Conservation (phyloP, 2,888 invertebrate genomes). For the Hyppa rectilinea region DNA sequence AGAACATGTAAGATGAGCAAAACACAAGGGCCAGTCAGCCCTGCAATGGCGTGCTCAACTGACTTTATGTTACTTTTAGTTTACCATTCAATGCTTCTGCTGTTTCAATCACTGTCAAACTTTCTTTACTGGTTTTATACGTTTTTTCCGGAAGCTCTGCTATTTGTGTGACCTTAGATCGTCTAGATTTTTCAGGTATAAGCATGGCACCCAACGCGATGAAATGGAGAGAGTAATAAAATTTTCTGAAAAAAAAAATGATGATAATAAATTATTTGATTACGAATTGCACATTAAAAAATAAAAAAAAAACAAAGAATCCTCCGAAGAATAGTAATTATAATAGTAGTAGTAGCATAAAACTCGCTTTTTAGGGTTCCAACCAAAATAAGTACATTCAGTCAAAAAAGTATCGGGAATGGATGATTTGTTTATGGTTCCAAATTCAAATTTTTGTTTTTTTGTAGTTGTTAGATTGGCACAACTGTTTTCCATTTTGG, state of each 20-base stretch:
- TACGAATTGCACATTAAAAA: background rate
- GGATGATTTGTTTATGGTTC: too few relatives aligned
- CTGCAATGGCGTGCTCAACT: background rate
- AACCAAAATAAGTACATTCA: too few relatives aligned
- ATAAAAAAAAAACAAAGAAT: background rate
- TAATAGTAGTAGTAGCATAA: too few relatives aligned
- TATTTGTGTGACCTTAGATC: conserved; percentile 54
- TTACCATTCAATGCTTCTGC: conserved; percentile 80
- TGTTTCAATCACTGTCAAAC: conserved; percentile 57
- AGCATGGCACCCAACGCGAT: conserved; percentile 86
- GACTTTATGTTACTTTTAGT: conserved; percentile 71
- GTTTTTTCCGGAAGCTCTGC: conserved; percentile 70
- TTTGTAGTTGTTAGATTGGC: too few relatives aligned
- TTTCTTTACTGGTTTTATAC: conserved; percentile 67
- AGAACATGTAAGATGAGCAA: conserved; percentile 6
- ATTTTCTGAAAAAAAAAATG: conserved; percentile 86
- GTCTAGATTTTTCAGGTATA: conserved; percentile 76
- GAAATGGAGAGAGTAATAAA: conserved; percentile 89
- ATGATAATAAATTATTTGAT: conserved; percentile 8
- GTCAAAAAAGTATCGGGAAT: too few relatives aligned
- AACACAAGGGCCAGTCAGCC: conserved; percentile 3
- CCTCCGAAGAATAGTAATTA: too few relatives aligned
- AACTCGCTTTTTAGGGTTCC: too few relatives aligned
- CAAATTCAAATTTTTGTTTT: too few relatives aligned
- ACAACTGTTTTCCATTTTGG: too few relatives aligned